A percentile compares a stretch with the other conserved stretches of the same genome.
phyloP scores from a whole-genome alignment of 53 echinoderm and acorn worm genomes.

The Echinometra lucunter region DNA sequence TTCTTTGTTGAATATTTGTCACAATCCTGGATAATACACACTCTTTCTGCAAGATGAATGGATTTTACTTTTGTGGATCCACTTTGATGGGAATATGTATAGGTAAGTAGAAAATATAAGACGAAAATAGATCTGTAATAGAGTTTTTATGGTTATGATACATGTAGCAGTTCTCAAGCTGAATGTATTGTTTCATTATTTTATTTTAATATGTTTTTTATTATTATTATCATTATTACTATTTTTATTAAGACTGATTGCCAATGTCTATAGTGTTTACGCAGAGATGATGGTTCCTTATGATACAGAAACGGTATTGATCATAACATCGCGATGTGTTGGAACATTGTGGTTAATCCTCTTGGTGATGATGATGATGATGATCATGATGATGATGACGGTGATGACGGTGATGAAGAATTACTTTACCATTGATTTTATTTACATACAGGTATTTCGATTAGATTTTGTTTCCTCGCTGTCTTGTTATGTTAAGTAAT shows the following conservation, averaged over 20 bases:
- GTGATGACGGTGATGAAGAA: background rate
- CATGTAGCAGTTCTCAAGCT: background rate
- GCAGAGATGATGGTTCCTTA: no score
- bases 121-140: background rate
- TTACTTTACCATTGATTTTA: no score
- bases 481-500: background rate
- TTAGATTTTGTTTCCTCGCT: background rate
- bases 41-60: constrained; percentile 5
- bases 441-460: no score
- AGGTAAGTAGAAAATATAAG: background rate
- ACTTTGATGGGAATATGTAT: constrained; percentile 35
- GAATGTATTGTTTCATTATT: background rate
- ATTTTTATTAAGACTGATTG: no score
- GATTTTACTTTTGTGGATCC: background rate
- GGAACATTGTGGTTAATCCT: background rate
- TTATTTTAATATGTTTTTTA: no score
- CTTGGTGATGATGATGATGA: background rate
- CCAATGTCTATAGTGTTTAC: no score
- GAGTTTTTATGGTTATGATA: background rate
- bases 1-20: background rate
- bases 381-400: background rate
- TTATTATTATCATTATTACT: no score
- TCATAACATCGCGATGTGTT: background rate
- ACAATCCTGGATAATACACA: background rate
- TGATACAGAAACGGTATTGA: background rate